Conservation (phyloP, 2,797 vertebrate genomes). For the Arnoldichthys spilopterus region DNA sequence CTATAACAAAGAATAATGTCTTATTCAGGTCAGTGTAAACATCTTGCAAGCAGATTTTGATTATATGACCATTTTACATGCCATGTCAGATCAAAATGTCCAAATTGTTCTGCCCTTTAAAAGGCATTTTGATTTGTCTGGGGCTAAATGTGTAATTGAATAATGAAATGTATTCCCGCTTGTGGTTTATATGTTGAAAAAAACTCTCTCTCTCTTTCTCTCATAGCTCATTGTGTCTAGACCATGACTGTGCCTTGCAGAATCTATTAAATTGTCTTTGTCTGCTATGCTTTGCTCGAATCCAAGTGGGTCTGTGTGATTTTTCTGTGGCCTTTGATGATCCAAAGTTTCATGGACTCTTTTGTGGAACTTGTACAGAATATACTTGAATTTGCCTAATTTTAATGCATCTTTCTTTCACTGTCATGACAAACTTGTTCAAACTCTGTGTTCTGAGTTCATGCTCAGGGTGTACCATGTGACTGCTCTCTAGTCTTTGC, state of each 20-base stretch:
- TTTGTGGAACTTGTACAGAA: background rate
- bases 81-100: background rate
- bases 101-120: conserved; percentile 2
- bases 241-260: background rate
- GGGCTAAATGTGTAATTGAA: conserved; percentile 5
- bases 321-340: background rate
- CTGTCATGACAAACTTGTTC: background rate
- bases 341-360: background rate
- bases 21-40: background rate
- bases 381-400: background rate
- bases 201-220: background rate
- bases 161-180: conserved; percentile 17
- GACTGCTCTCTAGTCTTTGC: conserved; percentile 21
- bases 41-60: background rate
- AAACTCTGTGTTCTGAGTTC: background rate
- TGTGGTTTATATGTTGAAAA: background rate
- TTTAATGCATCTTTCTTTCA: background rate
- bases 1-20: background rate
- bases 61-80: background rate
- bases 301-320: conserved; percentile 4
- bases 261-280: background rate
- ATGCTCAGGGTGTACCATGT: background rate
- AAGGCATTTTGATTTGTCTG: conserved; percentile 6
- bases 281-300: background rate
- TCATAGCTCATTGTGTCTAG: background rate